Conservation (phyloP, 2,797 vertebrate genomes). For the Micromesistius poutassou region DNA sequence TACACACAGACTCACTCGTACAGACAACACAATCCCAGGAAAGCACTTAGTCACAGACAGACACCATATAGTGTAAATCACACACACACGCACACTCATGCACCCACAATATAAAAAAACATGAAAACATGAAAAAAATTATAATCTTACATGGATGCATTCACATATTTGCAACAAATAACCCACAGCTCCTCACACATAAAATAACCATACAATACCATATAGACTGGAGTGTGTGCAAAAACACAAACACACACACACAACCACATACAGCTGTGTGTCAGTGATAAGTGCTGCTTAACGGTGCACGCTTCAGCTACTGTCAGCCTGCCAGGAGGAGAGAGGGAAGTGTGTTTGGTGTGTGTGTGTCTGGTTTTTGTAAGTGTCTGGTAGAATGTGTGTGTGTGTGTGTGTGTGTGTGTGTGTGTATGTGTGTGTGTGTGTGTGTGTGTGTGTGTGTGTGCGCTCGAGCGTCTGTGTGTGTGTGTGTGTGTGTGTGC, state of each 20-base stretch:
- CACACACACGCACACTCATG: not conserved
- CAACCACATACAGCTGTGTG: conserved; percentile 61
- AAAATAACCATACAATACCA: too few species aligned
- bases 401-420: too few species aligned
- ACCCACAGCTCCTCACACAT: not conserved
- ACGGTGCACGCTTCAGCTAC: conserved; percentile 67
- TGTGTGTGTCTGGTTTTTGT: too few species aligned
- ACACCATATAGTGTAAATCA: conserved; percentile 9
- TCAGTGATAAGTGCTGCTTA: conserved; percentile 75
- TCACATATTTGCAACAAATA: not conserved
- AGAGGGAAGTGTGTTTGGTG: conserved; percentile 42
- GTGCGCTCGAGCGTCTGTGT: too few species aligned
- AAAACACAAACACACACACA: conserved; percentile 42
- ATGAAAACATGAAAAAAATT: not conserved
- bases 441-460: conserved; percentile 30
- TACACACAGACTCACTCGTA: too few species aligned
- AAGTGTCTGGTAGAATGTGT: too few species aligned
- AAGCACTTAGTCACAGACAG: too few species aligned
- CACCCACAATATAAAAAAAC: conserved; percentile 26
- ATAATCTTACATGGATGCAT: too few species aligned
- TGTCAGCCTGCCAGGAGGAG: conserved; percentile 70
- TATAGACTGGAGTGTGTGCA: not conserved
- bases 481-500: too few species aligned
- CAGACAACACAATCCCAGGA: too few species aligned
- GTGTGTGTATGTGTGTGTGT: too few species aligned